Evolutionary conservation across 2,888 invertebrate species (phyloP), one percentile per base, ranked within the genome.

Genomic region (Cantharis nigra): DNA sequence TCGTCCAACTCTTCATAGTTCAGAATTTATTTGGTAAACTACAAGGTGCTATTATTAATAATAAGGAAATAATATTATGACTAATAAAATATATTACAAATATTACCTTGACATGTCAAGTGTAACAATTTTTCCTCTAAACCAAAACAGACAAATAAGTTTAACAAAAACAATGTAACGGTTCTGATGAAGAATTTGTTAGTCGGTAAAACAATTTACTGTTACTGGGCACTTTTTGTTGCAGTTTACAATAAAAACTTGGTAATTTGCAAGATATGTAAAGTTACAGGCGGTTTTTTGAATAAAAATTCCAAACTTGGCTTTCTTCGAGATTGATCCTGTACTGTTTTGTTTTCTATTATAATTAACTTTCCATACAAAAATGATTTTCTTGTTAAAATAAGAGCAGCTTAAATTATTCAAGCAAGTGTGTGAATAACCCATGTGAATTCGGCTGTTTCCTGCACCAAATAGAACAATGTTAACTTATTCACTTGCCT

Each of bases 391-490:
- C 73, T 65, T 70, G 30, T 70, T 73, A 73, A 76, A 67, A 73
- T 76, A 65, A 76, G 78, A 78, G 75, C 78, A 78, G 75, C 75
- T 69, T 64, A 69, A 75, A 78, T 75, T 74, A 77, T 77, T 77
- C 69, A 77, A 71, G 74, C 70, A 71, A 65, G 72, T 76, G 78
- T 78, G 78, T 76, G 78, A 78, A 78, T 71, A 63, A 76, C 63
- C 75, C 77, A 78, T 78, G 80, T 75, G 80, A 80, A 80, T 80
- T 80, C 77, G 80, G 76, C 69, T 78, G 71, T 78, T 78, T 80
- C 80, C 80, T 80, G 78, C 69, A 73, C 70, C 73, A 70, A 75
- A 76, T 70, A 69, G 65, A 78, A 80, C 77, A 78, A 77, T 78
- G 69, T 72, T 72, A 49, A 69, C 78, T 75, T 80, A 74, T 78